phyloP scores from a whole-genome alignment of 2,888 invertebrate genomes.

The Labia minor region DNA sequence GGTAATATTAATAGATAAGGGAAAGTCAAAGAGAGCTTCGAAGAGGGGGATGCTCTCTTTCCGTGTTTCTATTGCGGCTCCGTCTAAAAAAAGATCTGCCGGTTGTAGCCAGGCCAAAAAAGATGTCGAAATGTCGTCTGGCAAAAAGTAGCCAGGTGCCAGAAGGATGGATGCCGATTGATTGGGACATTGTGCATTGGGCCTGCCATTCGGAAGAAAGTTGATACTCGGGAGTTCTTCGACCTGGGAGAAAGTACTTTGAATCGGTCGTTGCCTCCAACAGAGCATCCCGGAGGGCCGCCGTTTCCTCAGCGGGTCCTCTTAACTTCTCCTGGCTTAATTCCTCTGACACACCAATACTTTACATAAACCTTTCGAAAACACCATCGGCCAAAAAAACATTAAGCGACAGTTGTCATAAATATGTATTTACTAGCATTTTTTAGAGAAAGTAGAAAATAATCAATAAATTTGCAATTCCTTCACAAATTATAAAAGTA shows the following conservation, averaged over 20 bases:
- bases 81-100: neutral
- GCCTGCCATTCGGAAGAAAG: neutral
- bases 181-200: neutral
- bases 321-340: neutral
- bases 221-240: neutral
- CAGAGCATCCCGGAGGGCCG: neutral
- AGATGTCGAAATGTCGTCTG: slow-evolving; percentile 13
- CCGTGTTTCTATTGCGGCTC: neutral
- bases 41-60: neutral
- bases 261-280: neutral
- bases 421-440: neutral
- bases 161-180: neutral
- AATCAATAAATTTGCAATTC: neutral
- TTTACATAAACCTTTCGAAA: neutral
- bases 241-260: neutral
- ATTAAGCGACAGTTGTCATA: neutral
- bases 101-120: neutral
- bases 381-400: neutral
- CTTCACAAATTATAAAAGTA: neutral
- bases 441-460: slow-evolving; percentile 2
- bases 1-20: neutral
- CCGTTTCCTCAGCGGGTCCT: neutral
- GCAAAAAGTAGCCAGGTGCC: neutral
- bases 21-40: neutral
- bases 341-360: neutral